A percentile compares a stretch with the other conserved stretches of the same genome.
These are phyloP conservation scores for Podarcis cretensis DNA, from an alignment of 2,113 vertebrate species.

Conservation along the genomic window DNA sequence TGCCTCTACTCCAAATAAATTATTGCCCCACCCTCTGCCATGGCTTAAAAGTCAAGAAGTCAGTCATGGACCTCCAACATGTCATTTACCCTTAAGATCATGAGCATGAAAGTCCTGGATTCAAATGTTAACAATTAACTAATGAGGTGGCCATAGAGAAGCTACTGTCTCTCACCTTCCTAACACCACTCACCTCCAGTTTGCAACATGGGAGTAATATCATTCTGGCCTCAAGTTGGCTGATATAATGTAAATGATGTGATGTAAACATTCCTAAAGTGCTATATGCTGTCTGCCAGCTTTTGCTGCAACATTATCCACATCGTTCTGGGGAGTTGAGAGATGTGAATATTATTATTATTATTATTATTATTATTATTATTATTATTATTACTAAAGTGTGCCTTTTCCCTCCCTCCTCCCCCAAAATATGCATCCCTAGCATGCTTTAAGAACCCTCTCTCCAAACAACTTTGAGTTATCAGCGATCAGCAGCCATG, in stretches of 20 bases:
- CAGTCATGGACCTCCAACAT: not conserved
- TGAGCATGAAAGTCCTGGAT: not conserved
- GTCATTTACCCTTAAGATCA: not conserved
- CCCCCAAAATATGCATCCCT: not conserved
- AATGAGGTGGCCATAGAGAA: not conserved
- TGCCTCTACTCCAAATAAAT: not conserved
- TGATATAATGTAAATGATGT: not conserved
- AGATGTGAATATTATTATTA: not conserved
- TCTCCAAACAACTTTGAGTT: not conserved
- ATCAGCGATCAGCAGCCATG: not conserved
- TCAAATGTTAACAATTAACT: not conserved
- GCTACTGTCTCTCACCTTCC: not conserved
- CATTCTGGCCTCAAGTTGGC: not conserved
- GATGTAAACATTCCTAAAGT: not conserved
- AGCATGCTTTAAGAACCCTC: not conserved
- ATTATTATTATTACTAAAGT: not conserved
- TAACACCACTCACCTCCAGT: not conserved
- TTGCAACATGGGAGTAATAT: not conserved
- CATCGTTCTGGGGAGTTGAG: not conserved
- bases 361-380: too few species aligned
- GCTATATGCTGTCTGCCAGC: not conserved
- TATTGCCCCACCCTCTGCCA: not conserved
- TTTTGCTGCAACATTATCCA: not conserved
- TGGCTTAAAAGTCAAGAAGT: not conserved
- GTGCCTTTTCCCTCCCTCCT: not conserved